phyloP scores from a whole-genome alignment of 2,797 vertebrate genomes.

The Sus cebifrons region DNA sequence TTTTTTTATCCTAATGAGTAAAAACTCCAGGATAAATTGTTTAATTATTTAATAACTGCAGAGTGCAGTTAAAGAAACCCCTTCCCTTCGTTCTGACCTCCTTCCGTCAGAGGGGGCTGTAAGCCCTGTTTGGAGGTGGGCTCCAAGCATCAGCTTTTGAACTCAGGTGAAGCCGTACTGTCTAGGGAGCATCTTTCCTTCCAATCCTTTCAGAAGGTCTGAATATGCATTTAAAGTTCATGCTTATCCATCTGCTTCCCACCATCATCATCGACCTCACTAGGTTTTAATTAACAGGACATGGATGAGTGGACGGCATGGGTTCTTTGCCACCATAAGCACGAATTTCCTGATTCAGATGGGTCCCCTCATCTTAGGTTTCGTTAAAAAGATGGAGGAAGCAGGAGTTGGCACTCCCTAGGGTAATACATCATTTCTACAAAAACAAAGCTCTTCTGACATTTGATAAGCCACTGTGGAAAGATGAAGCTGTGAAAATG shows the following conservation, averaged over 20 bases:
- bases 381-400: not conserved
- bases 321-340: constrained; percentile 40
- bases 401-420: not conserved
- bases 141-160: not conserved
- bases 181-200: not conserved
- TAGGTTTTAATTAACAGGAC: constrained; percentile 69
- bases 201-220: not conserved
- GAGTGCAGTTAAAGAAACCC: not conserved
- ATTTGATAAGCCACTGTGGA: not conserved
- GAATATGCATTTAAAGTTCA: not conserved
- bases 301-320: constrained; percentile 56
- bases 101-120: not conserved
- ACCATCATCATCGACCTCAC: not conserved
- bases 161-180: not conserved
- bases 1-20: not conserved
- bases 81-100: not conserved
- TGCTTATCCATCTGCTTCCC: constrained; percentile 40
- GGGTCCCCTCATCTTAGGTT: not conserved
- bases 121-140: not conserved
- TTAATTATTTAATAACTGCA: not conserved
- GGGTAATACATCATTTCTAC: constrained; percentile 9
- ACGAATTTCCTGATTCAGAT: constrained; percentile 14
- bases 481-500: constrained; percentile 25
- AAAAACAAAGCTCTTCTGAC: constrained; percentile 54
- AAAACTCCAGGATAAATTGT: not conserved